Evolutionary conservation across 92 coral and sea anemone genomes (phyloP), one percentile per base, ranked within the genome.

Genomic region (Parazoanthus darwini): DNA sequence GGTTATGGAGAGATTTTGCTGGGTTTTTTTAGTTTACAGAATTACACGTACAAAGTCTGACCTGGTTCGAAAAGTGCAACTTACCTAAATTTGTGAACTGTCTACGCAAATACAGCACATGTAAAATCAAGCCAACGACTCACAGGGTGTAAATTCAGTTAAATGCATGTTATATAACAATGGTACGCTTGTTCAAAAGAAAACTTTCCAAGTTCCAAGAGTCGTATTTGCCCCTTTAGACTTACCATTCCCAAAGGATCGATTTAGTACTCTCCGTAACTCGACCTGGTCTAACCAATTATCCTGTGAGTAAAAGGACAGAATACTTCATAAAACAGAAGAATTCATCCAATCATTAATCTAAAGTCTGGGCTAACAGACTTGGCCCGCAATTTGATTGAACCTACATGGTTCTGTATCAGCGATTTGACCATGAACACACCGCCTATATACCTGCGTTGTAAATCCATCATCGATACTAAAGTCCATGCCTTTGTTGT

Each of bases 261-360:
- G 84, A 35, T 80, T 80, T 39, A 80, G 4, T 6, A 80, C 13
- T 80, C 70, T 56, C 56, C 48, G 84, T 35, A 80, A 80, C 29
- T 80, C 84, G 9, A 80, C 56, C 84, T 80, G 84, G 59, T 80
- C 84, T 15, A 80, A 5, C 84, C 68, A 80, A 22, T 35, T 33
- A 36, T 56, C 84, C 84, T 80, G 68, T 8, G 25, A 26, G 15
- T 73, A 43, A 73, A 0, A 73, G 74, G 25, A 70, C 26, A 70
- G 35, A 20, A 23, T 9, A 29, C 36, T 0, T 70, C 10, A 11
- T 26, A 71, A 71, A 71, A 3, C 4, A 35, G 8, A 25, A 6
- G 38, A 71, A n/a, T 35, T 71, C 10, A 25, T 14, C 38, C 15
- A 71, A 71, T 71, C 36, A 10, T 71, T 22, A 20, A 20, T 20